phyloP scores from a whole-genome alignment of 2,113 vertebrate genomes.

The Cephalopterus ornatus region DNA sequence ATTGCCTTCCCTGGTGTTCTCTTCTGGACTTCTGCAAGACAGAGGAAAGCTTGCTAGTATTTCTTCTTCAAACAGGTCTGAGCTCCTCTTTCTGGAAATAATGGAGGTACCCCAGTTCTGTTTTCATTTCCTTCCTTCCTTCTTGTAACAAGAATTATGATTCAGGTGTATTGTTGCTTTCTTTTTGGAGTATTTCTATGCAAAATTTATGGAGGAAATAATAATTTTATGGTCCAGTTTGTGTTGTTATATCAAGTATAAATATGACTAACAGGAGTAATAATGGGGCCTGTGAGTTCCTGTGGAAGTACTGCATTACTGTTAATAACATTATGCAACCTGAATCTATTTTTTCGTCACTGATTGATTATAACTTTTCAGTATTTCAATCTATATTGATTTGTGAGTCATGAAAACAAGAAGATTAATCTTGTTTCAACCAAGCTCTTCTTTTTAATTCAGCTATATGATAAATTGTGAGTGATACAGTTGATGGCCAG shows the following conservation, averaged over 20 bases:
- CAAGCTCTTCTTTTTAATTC: not conserved
- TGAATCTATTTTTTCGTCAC: not conserved
- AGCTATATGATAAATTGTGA: not conserved
- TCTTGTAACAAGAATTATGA: not conserved
- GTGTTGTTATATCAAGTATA: not conserved
- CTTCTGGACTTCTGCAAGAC: not conserved
- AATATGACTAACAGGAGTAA: not conserved
- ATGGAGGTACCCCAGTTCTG: not conserved
- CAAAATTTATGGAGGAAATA: not conserved
- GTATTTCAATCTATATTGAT: not conserved
- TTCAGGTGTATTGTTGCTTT: not conserved
- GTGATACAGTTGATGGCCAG: not conserved
- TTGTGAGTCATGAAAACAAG: not conserved
- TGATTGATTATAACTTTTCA: not conserved
- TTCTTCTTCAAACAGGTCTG: not conserved
- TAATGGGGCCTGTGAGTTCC: not conserved
- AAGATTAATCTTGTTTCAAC: not conserved
- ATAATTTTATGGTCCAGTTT: not conserved
- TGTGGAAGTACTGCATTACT: not conserved
- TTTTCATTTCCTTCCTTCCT: not conserved
- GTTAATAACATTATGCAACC: accelerated
- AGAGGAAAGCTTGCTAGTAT: not conserved
- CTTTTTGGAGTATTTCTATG: not conserved
- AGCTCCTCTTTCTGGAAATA: not conserved
- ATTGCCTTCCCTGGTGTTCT: conserved; percentile 11